phyloP scores from a whole-genome alignment of 2,888 invertebrate species.

The Abrostola tripartita region DNA sequence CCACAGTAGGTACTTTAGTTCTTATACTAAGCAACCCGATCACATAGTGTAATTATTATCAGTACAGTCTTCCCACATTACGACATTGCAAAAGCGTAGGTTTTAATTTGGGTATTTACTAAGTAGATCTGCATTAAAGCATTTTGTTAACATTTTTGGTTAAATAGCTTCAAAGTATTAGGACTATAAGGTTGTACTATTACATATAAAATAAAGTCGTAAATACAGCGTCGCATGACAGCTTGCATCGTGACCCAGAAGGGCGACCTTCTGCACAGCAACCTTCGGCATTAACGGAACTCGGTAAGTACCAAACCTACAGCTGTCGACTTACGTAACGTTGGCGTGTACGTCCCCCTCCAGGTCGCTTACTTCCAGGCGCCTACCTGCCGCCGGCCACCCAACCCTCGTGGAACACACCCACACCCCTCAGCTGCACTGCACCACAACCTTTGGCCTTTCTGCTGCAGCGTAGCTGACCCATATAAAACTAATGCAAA shows the following conservation, averaged over 20 bases:
- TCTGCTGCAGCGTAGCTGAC: conserved; percentile 58
- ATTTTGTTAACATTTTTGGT: background rate
- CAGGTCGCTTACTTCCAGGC: conserved; percentile 63
- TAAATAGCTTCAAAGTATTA: background rate
- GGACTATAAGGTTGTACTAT: conserved; percentile 41
- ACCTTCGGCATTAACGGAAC: conserved; percentile 81
- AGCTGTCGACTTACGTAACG: conserved; percentile 65
- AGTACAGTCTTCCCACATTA: too few species aligned
- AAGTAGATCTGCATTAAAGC: background rate
- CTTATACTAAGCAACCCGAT: background rate
- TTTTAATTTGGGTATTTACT: background rate
- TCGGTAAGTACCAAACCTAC: conserved; percentile 61
- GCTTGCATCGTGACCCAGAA: conserved; percentile 71
- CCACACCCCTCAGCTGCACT: conserved; percentile 71
- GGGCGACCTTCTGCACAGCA: conserved; percentile 78
- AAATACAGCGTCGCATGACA: conserved; percentile 47
- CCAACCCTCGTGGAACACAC: conserved; percentile 61
- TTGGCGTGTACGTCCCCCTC: conserved; percentile 59
- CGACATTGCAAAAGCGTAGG: too few species aligned
- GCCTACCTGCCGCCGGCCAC: conserved; percentile 59
- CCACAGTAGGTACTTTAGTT: too few species aligned
- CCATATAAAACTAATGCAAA: conserved; percentile 44
- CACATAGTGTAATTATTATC: too few species aligned
- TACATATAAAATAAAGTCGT: conserved; percentile 48
- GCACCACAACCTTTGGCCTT: conserved; percentile 79